A percentile compares a stretch with the other conserved stretches of the same genome.
phyloP scores from a whole-genome alignment of 2,888 invertebrate species.

The Ctenicera cuprea region DNA sequence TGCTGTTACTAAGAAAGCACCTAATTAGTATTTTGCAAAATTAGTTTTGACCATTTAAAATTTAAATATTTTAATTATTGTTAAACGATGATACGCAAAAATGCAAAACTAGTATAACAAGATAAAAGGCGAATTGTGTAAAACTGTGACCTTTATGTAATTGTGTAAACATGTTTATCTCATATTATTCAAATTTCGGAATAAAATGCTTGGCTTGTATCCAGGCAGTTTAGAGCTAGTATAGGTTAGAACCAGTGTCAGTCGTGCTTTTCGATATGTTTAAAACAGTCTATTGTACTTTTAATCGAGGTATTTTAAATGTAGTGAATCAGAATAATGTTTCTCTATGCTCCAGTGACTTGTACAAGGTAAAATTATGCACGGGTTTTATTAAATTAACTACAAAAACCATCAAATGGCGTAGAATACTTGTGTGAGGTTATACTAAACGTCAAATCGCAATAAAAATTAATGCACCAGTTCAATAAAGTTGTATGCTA shows the following conservation, averaged over 20 bases:
- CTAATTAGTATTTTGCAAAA: background rate
- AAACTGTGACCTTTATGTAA: constrained; percentile 15
- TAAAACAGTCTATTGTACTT: constrained; percentile 52
- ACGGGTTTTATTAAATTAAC: background rate
- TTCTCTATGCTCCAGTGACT: constrained; percentile 45
- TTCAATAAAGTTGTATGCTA: constrained; percentile 21
- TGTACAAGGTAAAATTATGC: constrained; percentile 54
- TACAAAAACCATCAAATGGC: background rate
- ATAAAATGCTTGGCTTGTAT: constrained; percentile 13
- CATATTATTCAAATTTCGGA: background rate
- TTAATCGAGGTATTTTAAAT: constrained; percentile 54
- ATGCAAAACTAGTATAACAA: background rate
- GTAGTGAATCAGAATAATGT: constrained; percentile 52
- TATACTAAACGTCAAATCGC: constrained; percentile 32
- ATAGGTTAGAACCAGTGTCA: constrained; percentile 35
- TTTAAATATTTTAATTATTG: background rate
- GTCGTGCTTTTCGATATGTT: constrained; percentile 50
- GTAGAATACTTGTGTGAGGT: constrained; percentile 11
- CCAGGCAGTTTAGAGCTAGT: constrained; percentile 9
- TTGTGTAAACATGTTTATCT: constrained; percentile 28
- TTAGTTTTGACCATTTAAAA: background rate
- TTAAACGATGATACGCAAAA: background rate
- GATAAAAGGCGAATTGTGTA: constrained; percentile 22
- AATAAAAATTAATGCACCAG: constrained; percentile 17
- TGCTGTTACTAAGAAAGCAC: too few relatives aligned